phyloP scores from a whole-genome alignment of 2,113 vertebrate genomes.

The Platichthys stellatus region DNA sequence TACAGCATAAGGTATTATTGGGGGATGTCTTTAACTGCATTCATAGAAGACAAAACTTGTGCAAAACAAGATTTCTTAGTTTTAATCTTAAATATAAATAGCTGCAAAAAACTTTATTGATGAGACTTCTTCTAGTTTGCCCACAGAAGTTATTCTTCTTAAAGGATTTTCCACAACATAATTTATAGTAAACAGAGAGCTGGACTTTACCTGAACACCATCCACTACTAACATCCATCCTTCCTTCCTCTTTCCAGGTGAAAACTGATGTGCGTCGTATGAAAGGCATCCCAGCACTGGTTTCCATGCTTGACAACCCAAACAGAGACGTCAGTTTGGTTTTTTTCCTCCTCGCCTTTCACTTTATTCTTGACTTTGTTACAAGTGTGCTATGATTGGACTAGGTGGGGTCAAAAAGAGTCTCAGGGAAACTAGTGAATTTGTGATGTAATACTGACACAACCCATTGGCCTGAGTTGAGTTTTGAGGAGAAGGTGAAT shows the following conservation, averaged over 20 bases:
- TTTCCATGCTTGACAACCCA: conserved; percentile 93
- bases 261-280: conserved; percentile 94
- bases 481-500: conserved; percentile 8
- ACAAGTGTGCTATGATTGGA: conserved; percentile 10
- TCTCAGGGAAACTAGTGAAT: conserved; percentile 17
- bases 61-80: not conserved
- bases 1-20: not conserved
- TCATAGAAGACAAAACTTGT: not conserved
- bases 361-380: conserved; percentile 7
- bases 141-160: not conserved
- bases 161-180: not conserved
- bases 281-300: conserved; percentile 93
- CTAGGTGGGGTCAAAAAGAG: conserved; percentile 1
- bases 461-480: not conserved
- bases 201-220: not conserved
- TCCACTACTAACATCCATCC: not conserved
- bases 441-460: not conserved
- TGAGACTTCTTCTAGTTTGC: not conserved
- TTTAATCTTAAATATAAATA: not conserved
- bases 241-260: conserved; percentile 76
- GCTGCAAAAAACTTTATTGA: not conserved
- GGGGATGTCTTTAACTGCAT: not conserved
- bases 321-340: conserved; percentile 88
- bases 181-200: not conserved
- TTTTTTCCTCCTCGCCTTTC: not conserved